phyloP scores from a whole-genome alignment of 2,888 invertebrate species.

The Isoperla grammatica region DNA sequence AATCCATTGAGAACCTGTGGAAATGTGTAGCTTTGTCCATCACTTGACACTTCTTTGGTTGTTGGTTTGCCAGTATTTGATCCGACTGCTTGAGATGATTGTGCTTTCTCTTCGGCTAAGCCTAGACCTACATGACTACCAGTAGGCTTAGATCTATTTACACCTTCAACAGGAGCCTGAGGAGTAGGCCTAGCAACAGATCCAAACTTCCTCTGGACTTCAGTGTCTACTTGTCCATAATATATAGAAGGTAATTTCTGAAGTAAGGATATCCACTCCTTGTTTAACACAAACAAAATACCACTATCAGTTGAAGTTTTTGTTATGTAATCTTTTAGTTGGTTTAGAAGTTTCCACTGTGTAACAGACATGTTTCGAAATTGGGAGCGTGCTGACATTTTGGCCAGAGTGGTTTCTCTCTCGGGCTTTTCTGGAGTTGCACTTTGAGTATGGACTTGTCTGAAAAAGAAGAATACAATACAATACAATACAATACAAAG shows the following conservation, averaged over 20 bases:
- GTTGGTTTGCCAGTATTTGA: too few species aligned
- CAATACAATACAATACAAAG: too few species aligned
- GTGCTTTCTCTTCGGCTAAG: too few species aligned
- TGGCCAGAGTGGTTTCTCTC: slow-evolving; percentile 30
- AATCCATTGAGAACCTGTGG: slow-evolving; percentile 45
- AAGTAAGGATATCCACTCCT: slow-evolving; percentile 48
- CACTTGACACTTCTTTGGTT: too few species aligned
- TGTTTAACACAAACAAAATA: slow-evolving; percentile 45
- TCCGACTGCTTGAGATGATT: too few species aligned
- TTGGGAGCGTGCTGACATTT: slow-evolving; percentile 34
- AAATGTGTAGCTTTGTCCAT: slow-evolving; percentile 35
- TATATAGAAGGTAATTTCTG: slow-evolving; percentile 47
- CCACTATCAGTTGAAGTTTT: slow-evolving; percentile 45
- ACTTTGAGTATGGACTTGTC: slow-evolving; percentile 34
- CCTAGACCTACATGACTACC: too few species aligned
- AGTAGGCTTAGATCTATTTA: too few species aligned
- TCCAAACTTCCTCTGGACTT: slow-evolving; percentile 1
- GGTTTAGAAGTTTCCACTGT: slow-evolving; percentile 47
- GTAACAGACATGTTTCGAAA: slow-evolving; percentile 41
- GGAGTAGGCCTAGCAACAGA: not conserved
- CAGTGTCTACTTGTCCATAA: slow-evolving; percentile 37
- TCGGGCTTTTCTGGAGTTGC: slow-evolving; percentile 32
- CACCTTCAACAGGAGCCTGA: not conserved
- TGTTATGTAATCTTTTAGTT: slow-evolving; percentile 45
- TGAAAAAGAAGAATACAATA: slow-evolving; percentile 31